These are phyloP conservation scores for Dendroctonus valens DNA, from an alignment of 1,140 invertebrate genomes.

Conservation along the genomic window DNA sequence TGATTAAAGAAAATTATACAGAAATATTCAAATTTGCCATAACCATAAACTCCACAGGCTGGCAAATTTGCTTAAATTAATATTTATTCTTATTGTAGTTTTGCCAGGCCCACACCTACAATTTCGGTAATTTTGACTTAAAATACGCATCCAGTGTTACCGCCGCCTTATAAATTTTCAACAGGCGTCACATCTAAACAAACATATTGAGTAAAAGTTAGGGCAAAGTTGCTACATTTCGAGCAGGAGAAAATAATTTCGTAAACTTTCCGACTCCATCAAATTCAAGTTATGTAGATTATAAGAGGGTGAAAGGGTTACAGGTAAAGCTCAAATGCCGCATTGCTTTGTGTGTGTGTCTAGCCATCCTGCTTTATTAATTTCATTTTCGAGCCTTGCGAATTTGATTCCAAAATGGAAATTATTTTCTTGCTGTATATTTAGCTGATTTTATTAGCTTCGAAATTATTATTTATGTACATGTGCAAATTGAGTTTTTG, in stretches of 20 bases:
- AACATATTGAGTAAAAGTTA: too few species aligned
- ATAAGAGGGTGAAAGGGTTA: slow-evolving; percentile 4
- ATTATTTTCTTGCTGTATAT: too few species aligned
- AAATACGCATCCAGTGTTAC: too few species aligned
- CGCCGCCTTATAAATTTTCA: too few species aligned
- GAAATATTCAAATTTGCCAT: slow-evolving; percentile 12
- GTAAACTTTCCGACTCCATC: slow-evolving; percentile 6
- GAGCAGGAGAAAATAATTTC: slow-evolving; percentile 1
- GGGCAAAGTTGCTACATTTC: too few species aligned
- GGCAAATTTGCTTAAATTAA: slow-evolving; percentile 13
- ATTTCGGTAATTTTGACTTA: too few species aligned
- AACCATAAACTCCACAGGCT: slow-evolving; percentile 12
- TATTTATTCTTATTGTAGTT: slow-evolving; percentile 10
- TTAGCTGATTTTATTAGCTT: too few species aligned
- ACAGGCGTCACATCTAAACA: too few species aligned
- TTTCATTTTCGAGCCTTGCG: neutral
- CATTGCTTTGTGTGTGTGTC: slow-evolving; percentile 1
- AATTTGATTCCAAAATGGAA: too few species aligned
- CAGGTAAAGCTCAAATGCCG: neutral
- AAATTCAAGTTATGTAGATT: slow-evolving; percentile 14
- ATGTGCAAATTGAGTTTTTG: too few species aligned
- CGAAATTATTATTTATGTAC: too few species aligned
- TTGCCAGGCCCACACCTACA: neutral
- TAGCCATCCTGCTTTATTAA: slow-evolving; percentile 5
- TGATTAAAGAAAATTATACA: slow-evolving; percentile 17